Conservation (phyloP, 2,113 vertebrate genomes). For the Heptranchias perlo region DNA sequence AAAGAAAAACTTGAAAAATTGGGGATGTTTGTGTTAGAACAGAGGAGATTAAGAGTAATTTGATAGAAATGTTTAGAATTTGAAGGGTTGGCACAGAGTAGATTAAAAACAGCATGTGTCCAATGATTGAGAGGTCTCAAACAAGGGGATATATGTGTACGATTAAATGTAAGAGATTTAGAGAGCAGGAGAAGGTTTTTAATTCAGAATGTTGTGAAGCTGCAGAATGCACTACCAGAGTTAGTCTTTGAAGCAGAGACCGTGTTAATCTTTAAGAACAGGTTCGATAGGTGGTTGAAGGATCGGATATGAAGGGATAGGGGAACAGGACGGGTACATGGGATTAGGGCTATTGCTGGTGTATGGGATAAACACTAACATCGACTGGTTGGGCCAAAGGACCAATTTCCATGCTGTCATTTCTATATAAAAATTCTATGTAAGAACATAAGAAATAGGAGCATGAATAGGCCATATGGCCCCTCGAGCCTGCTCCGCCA, state of each 20-base stretch:
- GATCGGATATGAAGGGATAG: background rate
- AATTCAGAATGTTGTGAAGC: background rate
- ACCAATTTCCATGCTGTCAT: background rate
- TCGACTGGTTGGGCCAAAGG: background rate
- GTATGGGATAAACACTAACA: background rate
- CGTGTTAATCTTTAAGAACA: background rate
- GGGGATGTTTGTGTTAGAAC: background rate
- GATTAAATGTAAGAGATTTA: background rate
- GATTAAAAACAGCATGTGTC: background rate
- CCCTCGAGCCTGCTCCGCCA: too few relatives aligned
- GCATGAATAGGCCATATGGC: too few relatives aligned
- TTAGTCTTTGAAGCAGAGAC: background rate
- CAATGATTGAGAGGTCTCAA: too few relatives aligned
- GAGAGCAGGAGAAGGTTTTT: background rate
- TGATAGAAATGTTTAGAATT: background rate
- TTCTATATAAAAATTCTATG: background rate
- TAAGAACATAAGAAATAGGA: too few relatives aligned
- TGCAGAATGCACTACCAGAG: background rate
- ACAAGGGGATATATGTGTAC: background rate
- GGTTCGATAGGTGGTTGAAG: background rate
- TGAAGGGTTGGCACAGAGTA: background rate
- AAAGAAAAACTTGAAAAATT: background rate
- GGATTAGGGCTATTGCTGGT: background rate
- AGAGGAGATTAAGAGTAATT: background rate
- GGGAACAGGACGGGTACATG: background rate